Base-by-base conservation (phyloP, 2,888 invertebrate species). In the Harpalus rubripes region DNA sequence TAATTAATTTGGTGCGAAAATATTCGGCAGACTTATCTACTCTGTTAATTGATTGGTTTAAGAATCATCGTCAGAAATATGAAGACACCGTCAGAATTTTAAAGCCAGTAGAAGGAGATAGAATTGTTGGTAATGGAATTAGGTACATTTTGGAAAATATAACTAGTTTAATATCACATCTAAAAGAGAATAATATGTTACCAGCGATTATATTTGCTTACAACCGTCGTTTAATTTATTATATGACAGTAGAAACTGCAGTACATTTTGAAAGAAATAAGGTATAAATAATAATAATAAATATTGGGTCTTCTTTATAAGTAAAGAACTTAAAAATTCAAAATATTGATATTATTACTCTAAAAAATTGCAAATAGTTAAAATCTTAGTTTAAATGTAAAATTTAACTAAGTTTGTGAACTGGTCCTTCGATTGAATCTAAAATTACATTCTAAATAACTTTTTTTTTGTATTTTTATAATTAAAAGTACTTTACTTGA, bases 171-270 rank as follows among this genome's bases (percentile, higher is more conserved):
- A 41, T 85, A 39, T 80, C 68, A 72, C 52, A 61, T 84, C 65
- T 88, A 61, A 80, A 86, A 39, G 41, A 86, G 61, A 72, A 82
- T 44, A 86, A 87, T 52, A 86, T 88, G 86, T 81, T 88, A 63
- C 88, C 88, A 26, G 86, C 87, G 6, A 86, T 88, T 65, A 84
- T 87, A 12, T 88, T 88, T 84, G 85, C 86, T 1, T 87, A 87
- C 59, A 85, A 86, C 65, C 85, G 88, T 22, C n/a, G n/a, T 0
- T 76, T 86, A 22, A 82, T 87, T 44, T 81, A 86, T 52, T 3
- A 12, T 6, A 58, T 86, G 85, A 72, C 80, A 15, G 4, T 10
- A 22, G 5, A 59, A 26, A 58, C 68, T 12, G 72, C 79, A 15
- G 58, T 59, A 59, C 32, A 85, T 41, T 85, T 85, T n/a, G 52